Conservation (phyloP, 2,888 invertebrate species). For the Drosophila emarginata region DNA sequence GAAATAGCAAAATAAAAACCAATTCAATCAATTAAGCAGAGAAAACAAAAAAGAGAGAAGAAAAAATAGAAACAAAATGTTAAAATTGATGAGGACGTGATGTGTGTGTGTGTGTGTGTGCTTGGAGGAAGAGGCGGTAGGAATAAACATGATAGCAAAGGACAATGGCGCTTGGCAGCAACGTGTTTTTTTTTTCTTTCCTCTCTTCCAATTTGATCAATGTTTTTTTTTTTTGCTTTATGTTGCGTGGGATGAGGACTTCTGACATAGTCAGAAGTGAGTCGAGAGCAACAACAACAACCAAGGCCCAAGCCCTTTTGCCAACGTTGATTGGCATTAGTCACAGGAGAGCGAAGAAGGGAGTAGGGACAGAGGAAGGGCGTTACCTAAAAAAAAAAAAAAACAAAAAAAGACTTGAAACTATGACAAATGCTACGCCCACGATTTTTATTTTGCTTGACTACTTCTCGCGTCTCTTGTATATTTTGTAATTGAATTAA, state of each 20-base stretch:
- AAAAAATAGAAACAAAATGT: constrained; percentile 3
- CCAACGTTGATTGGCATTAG: constrained; percentile 32
- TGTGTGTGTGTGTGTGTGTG: neutral
- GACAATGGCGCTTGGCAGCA: constrained; percentile 30
- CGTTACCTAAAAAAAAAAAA: constrained; percentile 25
- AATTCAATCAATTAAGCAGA: constrained; percentile 37
- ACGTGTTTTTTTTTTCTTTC: constrained; percentile 23
- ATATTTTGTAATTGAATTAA: constrained; percentile 33
- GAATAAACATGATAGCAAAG: neutral
- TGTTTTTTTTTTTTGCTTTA: neutral
- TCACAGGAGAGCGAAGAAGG: neutral
- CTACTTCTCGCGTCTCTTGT: too few species aligned
- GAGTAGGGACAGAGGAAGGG: constrained; percentile 17
- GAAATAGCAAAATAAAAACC: constrained; percentile 4
- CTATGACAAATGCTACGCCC: constrained; percentile 31
- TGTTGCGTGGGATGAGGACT: constrained; percentile 10
- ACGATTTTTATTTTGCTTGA: neutral
- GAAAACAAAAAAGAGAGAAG: neutral
- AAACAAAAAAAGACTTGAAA: too few species aligned
- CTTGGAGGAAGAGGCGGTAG: neutral
- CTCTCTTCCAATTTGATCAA: constrained; percentile 14
- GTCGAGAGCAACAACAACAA: neutral
- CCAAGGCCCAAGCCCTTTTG: constrained; percentile 36
- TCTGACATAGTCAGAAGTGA: constrained; percentile 23
- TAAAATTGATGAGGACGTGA: neutral